Percentiles rank a stretch among this genome's conserved stretches.
phyloP scores from a whole-genome alignment of 2,113 vertebrate genomes.

The Thunnus maccoyii region DNA sequence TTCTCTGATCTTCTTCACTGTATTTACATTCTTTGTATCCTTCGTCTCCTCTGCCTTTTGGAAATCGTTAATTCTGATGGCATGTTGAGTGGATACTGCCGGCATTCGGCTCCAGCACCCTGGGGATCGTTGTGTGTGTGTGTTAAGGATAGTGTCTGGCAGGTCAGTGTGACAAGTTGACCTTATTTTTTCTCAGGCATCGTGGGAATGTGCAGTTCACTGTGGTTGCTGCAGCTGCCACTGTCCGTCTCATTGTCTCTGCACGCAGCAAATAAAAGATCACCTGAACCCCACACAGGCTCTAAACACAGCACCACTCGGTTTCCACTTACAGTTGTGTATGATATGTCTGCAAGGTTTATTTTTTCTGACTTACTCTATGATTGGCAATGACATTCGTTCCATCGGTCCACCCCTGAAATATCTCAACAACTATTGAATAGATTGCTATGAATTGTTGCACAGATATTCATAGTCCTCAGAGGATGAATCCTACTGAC shows the following conservation, averaged over 20 bases:
- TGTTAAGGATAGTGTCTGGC: constrained; percentile 58
- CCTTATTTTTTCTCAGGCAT: constrained; percentile 67
- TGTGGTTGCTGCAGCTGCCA: constrained; percentile 68
- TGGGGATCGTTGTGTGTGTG: constrained; percentile 14
- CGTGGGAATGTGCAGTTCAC: constrained; percentile 68
- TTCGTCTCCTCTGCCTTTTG: constrained; percentile 53
- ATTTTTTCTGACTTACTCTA: too few species aligned
- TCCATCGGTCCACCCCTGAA: too few species aligned
- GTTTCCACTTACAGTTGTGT: too few species aligned
- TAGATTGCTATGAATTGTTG: too few species aligned
- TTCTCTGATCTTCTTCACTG: constrained; percentile 58
- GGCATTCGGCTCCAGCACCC: constrained; percentile 54
- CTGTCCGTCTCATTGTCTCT: constrained; percentile 69
- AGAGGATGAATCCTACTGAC: too few species aligned
- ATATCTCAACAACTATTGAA: too few species aligned
- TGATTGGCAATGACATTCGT: too few species aligned
- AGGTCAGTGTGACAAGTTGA: constrained; percentile 61
- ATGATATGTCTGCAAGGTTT: too few species aligned
- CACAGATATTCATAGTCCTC: too few species aligned
- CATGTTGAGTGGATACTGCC: constrained; percentile 60
- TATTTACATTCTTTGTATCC: constrained; percentile 74
- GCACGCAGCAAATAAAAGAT: constrained; percentile 40
- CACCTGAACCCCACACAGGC: constrained; percentile 50
- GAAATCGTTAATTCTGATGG: constrained; percentile 67
- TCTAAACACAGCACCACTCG: neutral